Evolutionary conservation across 2,113 vertebrate species (phyloP).

Genomic region (Myxocyprinus asiaticus): DNA sequence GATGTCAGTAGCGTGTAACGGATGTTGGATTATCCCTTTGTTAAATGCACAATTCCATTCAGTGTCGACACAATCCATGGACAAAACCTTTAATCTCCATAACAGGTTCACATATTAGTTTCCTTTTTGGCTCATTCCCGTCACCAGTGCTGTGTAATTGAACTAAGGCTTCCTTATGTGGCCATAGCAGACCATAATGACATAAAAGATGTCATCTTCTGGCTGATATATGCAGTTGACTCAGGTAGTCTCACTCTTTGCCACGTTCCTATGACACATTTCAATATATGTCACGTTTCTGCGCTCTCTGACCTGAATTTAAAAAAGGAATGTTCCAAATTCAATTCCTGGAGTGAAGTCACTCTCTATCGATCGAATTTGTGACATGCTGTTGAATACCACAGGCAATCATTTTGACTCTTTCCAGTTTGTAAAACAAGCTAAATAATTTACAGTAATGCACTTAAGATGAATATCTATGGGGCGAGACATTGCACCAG

Average conservation of each 20-base stretch:
- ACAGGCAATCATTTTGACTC: too few relatives aligned
- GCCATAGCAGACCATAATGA: background rate
- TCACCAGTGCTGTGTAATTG: background rate
- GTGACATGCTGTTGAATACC: too few relatives aligned
- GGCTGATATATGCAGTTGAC: constrained; percentile 1
- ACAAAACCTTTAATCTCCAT: constrained; percentile 38
- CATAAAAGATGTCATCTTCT: background rate
- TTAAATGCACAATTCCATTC: too few relatives aligned
- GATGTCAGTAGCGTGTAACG: too few relatives aligned
- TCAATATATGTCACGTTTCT: background rate
- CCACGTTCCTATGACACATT: too few relatives aligned
- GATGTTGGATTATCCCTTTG: too few relatives aligned
- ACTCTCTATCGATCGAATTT: background rate
- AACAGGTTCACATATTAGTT: background rate
- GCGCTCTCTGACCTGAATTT: background rate
- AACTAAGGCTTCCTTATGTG: background rate
- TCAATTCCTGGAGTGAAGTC: background rate
- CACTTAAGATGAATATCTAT: too few relatives aligned
- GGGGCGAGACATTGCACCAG: too few relatives aligned
- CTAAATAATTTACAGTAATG: too few relatives aligned
- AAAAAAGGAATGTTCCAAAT: too few relatives aligned
- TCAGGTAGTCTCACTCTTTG: background rate
- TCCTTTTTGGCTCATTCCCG: background rate
- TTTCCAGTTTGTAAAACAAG: too few relatives aligned
- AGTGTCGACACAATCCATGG: too few relatives aligned